Evolutionary conservation across 92 coral and sea anemone species (phyloP).

Genomic region (Palythoa grandiflora): DNA sequence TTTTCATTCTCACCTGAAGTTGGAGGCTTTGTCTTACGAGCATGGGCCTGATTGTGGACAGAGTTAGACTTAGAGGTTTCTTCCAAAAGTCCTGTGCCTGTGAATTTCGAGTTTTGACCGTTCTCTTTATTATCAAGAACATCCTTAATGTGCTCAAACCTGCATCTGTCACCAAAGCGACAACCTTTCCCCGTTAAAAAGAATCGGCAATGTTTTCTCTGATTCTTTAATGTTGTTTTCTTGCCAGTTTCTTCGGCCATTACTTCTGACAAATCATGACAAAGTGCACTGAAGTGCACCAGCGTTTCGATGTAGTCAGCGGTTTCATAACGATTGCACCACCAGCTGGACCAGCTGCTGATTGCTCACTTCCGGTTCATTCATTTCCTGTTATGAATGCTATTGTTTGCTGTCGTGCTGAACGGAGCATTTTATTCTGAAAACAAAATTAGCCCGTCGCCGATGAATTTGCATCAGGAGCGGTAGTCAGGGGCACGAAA

Average conservation of each 20-base stretch:
- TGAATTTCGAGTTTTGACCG: background rate
- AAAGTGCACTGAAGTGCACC: background rate
- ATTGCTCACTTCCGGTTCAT: constrained; percentile 36
- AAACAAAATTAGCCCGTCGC: constrained; percentile 36
- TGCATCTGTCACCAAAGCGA: constrained; percentile 82
- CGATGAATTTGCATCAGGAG: constrained; percentile 18
- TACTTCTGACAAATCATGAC: background rate
- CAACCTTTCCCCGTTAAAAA: constrained; percentile 67
- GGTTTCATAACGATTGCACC: background rate
- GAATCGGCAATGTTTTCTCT: constrained; percentile 70
- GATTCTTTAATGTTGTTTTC: background rate
- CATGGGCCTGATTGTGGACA: background rate
- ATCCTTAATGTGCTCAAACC: constrained; percentile 55
- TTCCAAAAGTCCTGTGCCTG: background rate
- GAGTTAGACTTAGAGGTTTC: background rate
- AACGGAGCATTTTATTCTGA: constrained; percentile 3
- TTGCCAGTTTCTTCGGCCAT: constrained; percentile 3
- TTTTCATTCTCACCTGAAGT: background rate
- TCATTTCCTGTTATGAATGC: constrained; percentile 21
- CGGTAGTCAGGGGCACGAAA: constrained; percentile 34
- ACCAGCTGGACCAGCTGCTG: background rate
- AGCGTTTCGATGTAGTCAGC: constrained; percentile 19
- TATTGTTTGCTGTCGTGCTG: constrained; percentile 26
- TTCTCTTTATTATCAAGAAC: background rate
- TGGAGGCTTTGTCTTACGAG: background rate